Conservation (phyloP, 2,888 invertebrate species). For the Euphydryas editha region DNA sequence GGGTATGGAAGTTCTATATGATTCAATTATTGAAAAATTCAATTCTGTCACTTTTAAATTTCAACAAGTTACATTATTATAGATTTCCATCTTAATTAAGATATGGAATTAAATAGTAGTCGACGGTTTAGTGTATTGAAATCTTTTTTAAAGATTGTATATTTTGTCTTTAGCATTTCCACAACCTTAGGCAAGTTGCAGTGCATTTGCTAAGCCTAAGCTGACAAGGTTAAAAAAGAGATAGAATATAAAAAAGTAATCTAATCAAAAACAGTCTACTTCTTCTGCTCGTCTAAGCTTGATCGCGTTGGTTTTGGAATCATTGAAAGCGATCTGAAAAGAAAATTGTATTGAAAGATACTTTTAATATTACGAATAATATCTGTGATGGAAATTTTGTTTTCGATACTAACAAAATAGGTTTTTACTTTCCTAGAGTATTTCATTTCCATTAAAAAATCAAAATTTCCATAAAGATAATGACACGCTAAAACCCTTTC, state of each 20-base stretch:
- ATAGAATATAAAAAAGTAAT: conserved; percentile 20
- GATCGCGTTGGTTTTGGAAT: conserved; percentile 73
- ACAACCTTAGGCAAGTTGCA: conserved; percentile 12
- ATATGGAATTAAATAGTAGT: background rate
- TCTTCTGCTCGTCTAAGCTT: conserved; percentile 69
- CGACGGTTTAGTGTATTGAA: background rate
- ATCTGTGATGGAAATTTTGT: conserved; percentile 20
- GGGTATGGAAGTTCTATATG: background rate
- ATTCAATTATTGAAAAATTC: background rate
- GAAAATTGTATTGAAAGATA: conserved; percentile 29
- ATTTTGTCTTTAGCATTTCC: background rate
- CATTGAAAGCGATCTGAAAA: conserved; percentile 77
- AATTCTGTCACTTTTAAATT: background rate
- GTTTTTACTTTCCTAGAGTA: background rate
- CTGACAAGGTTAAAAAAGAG: conserved; percentile 19
- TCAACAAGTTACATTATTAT: background rate
- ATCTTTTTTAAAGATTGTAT: background rate
- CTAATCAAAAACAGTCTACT: conserved; percentile 51
- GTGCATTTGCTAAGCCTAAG: conserved; percentile 44
- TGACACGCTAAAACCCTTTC: conserved; percentile 20
- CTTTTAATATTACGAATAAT: background rate
- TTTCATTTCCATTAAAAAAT: background rate
- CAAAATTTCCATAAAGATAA: conserved; percentile 29
- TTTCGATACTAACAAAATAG: background rate
- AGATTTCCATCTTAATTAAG: background rate